These are phyloP conservation scores for Ectemnius continuus DNA, from an alignment of 2,888 invertebrate species.

Conservation along the genomic window DNA sequence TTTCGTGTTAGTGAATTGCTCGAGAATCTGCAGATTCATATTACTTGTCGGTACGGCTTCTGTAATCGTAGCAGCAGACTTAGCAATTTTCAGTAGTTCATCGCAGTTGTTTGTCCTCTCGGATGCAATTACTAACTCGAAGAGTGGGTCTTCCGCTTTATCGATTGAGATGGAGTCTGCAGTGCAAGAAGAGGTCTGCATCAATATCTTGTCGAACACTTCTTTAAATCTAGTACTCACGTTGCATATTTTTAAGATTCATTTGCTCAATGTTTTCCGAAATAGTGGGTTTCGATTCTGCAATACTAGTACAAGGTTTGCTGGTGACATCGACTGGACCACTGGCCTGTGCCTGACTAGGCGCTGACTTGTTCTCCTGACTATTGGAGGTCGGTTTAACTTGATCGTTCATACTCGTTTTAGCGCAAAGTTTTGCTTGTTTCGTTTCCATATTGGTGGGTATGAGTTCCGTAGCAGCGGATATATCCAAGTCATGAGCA, in stretches of 20 bases:
- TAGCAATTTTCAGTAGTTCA: conserved; percentile 69
- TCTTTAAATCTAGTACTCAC: conserved; percentile 36
- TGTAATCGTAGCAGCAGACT: conserved; percentile 67
- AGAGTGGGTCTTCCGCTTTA: conserved; percentile 67
- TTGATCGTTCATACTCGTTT: conserved; percentile 33
- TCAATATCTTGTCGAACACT: no score
- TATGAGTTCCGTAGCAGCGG: conserved; percentile 67
- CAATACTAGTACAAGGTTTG: neutral
- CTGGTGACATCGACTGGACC: neutral
- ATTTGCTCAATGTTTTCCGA: conserved; percentile 24
- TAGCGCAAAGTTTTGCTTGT: conserved; percentile 45
- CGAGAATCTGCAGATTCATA: conserved; percentile 69
- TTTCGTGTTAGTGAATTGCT: conserved; percentile 61
- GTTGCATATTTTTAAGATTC: conserved; percentile 39
- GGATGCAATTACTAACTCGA: conserved; percentile 73
- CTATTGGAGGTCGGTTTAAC: conserved; percentile 20
- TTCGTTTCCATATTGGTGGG: conserved; percentile 60
- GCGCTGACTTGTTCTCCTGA: conserved; percentile 16
- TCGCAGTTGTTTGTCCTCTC: conserved; percentile 71
- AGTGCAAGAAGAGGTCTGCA: neutral
- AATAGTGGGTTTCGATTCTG: neutral
- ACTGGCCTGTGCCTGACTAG: conserved; percentile 13
- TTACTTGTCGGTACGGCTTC: conserved; percentile 53
- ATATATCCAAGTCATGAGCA: conserved; percentile 85
- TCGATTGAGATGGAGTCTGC: conserved; percentile 18